Evolutionary conservation across 2,888 invertebrate species (phyloP).

Genomic region (Hololepta plana): DNA sequence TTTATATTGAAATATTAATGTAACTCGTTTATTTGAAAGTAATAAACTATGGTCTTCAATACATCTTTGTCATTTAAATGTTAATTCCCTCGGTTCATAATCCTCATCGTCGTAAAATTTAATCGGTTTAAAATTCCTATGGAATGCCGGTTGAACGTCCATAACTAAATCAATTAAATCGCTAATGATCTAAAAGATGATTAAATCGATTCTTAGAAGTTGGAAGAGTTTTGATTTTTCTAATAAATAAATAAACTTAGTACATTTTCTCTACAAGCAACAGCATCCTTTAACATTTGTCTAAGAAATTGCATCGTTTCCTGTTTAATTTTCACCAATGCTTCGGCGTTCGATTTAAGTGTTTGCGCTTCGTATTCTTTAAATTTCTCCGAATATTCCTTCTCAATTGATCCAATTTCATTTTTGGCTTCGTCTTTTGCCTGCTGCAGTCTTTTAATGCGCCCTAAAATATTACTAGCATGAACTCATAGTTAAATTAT

Average conservation of each 20-base stretch:
- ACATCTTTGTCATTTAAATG: no score
- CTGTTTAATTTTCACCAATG: conserved; percentile 24
- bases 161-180: conserved; percentile 19
- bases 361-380: conserved; percentile 23
- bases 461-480: conserved; percentile 18
- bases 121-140: no score
- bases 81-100: no score
- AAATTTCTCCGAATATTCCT: conserved; percentile 23
- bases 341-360: conserved; percentile 25
- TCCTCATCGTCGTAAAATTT: no score
- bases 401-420: conserved; percentile 24
- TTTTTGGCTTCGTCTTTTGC: conserved; percentile 25
- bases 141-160: conserved; percentile 20
- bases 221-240: background rate
- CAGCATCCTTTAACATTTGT: no score
- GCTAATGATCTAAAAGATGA: conserved; percentile 19
- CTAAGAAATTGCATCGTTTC: no score
- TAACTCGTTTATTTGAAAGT: background rate
- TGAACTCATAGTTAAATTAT: background rate
- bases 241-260: background rate
- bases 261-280: no score
- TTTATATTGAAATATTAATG: conserved; percentile 2
- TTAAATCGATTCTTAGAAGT: conserved; percentile 2
- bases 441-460: conserved; percentile 24
- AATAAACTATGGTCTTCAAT: conserved; percentile 1